phyloP scores from a whole-genome alignment of 2,888 invertebrate species.

The Lasioglossum marginatum region DNA sequence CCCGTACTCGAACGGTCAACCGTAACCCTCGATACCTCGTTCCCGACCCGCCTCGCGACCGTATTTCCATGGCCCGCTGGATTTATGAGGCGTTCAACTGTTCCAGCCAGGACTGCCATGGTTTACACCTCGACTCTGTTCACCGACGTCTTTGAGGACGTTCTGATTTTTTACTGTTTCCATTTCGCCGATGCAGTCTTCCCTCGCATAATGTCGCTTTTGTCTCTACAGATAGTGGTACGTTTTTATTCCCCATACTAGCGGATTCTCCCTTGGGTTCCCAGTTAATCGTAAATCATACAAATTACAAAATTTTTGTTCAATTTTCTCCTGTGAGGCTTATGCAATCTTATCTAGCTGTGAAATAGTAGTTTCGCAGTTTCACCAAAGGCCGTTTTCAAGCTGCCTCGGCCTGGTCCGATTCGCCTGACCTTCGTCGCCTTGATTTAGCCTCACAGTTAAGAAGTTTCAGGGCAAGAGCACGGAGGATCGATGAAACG shows the following conservation, averaged over 20 bases:
- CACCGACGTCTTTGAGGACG: not conserved
- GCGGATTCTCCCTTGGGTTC: too few relatives aligned
- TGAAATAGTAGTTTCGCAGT: not conserved
- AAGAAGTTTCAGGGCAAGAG: slow-evolving; percentile 43
- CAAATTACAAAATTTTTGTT: too few relatives aligned
- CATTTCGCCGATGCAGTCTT: too few relatives aligned
- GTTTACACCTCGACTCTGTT: not conserved
- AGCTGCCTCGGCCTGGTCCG: slow-evolving; percentile 24
- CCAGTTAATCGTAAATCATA: too few relatives aligned
- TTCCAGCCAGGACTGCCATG: not conserved
- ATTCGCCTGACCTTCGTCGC: slow-evolving; percentile 43
- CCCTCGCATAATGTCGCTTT: too few relatives aligned
- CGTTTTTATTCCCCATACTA: too few relatives aligned
- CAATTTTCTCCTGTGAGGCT: too few relatives aligned
- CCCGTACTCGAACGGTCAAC: slow-evolving; percentile 30
- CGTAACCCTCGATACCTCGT: not conserved
- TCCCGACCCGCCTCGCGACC: not conserved
- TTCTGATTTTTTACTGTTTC: not conserved
- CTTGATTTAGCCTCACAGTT: slow-evolving; percentile 45
- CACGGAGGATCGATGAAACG: slow-evolving; percentile 49
- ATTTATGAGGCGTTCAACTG: not conserved
- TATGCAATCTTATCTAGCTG: too few relatives aligned
- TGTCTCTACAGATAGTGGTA: too few relatives aligned
- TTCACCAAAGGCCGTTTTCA: not conserved
- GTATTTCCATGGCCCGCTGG: not conserved